Base-by-base conservation (phyloP, 2,888 invertebrate species). In the Epirrhoe alternata region DNA sequence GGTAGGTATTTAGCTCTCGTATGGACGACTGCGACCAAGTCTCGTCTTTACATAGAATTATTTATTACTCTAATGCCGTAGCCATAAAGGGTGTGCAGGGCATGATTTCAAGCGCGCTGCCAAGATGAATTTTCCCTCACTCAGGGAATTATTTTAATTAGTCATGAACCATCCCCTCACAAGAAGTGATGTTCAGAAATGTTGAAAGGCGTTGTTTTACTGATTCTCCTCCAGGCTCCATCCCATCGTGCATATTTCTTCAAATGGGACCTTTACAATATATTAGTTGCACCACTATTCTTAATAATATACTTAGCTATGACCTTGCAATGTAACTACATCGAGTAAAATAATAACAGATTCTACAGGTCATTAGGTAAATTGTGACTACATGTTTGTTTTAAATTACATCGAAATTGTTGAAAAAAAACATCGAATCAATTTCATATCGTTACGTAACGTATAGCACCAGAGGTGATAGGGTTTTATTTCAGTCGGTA, bases 1-100 rank as follows among this genome's bases (percentile, higher is more conserved):
- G 54, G 65, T 49, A 64, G 69, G 59, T 57, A 60, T 66, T 67
- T 69, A 68, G 60, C 62, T 62, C 49, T 50, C n/a, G 31, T 51
- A 64, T 61, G 62, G 56, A 45, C 64, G 63, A 70, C 60, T 66
- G 64, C 66, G 35, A 31, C 64, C 42, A 53, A 66, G 53, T 58
- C 61, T 66, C 50, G 57, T 64, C 66, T 68, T 64, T 64, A 55
- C 64, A 57, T 51, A 52, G 50, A 64, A 61, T 50, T 63, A 58
- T 66, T 66, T 50, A 66, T 63, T 69, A 69, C 69, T 71, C 62
- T 66, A 64, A 61, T 61, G 49, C 64, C 67, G 69, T 61, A 49
- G 64, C 57, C 69, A 51, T 56, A 64, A 14, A 38, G 51, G 60
- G 42, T 59, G 56, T 59, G 64, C 65, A 64, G 60, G 58, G 62